Percentiles rank a stretch among this genome's conserved stretches.
Evolutionary conservation across 2,797 vertebrate species (phyloP).

Genomic region (Rhinophrynus dorsalis): DNA sequence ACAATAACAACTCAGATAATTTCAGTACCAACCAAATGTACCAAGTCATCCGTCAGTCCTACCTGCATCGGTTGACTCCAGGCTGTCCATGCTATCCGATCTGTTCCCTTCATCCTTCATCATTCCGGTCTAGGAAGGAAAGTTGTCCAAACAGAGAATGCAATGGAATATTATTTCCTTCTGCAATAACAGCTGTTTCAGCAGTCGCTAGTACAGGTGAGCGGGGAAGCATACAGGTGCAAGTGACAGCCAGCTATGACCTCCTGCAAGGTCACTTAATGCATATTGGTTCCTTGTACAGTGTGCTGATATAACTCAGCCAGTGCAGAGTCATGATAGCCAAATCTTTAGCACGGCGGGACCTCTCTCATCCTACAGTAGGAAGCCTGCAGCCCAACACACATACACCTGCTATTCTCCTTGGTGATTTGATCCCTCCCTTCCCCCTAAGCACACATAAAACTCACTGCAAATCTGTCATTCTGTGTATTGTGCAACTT

Average conservation of each 20-base stretch:
- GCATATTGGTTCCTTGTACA: background rate
- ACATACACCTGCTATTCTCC: background rate
- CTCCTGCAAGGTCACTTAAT: conserved; percentile 4
- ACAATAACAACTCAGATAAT: no score
- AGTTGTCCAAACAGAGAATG: background rate
- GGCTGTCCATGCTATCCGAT: conserved; percentile 10
- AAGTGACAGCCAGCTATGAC: background rate
- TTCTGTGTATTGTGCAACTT: background rate
- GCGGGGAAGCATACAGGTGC: conserved; percentile 15
- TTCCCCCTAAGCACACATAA: conserved; percentile 28
- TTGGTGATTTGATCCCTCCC: background rate
- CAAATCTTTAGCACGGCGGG: background rate
- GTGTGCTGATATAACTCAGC: background rate
- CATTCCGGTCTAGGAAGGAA: background rate
- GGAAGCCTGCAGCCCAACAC: background rate
- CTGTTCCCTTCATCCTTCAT: conserved; percentile 5
- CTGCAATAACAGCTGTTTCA: background rate
- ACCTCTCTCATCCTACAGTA: background rate
- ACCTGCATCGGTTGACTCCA: conserved; percentile 28
- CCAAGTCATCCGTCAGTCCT: no score
- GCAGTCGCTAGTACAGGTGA: background rate
- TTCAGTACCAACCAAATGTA: no score
- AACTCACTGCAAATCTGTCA: conserved; percentile 11
- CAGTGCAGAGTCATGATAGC: background rate
- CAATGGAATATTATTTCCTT: background rate